A percentile compares a stretch with the other conserved stretches of the same genome.
Conservation (phyloP, 2,113 vertebrate species). For the Synodontis membranacea region DNA sequence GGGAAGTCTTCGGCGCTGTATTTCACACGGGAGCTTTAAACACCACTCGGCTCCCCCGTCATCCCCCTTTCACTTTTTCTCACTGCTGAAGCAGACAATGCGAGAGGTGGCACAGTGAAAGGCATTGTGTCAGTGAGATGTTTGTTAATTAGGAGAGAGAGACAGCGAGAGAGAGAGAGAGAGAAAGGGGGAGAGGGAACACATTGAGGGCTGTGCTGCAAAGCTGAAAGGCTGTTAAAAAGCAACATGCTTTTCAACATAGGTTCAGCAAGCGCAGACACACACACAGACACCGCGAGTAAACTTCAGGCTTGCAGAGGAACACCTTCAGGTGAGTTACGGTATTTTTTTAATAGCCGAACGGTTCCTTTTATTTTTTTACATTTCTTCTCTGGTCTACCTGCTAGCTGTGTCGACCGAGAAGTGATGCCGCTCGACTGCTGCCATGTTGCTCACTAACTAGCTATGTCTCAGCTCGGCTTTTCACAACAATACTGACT, state of each 20-base stretch:
- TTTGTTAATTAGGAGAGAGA: constrained; percentile 52
- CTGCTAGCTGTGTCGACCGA: no score
- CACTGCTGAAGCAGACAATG: constrained; percentile 64
- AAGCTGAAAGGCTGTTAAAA: constrained; percentile 2
- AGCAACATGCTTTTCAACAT: background rate
- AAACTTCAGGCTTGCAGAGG: background rate
- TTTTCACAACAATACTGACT: no score
- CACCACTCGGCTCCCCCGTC: background rate
- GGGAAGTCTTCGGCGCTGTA: background rate
- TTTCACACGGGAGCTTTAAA: constrained; percentile 19
- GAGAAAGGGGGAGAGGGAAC: background rate
- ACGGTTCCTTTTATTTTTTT: background rate
- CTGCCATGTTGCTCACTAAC: no score
- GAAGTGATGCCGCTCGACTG: no score
- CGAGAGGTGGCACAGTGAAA: constrained; percentile 51
- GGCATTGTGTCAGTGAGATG: constrained; percentile 54
- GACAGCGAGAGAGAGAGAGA: constrained; percentile 35
- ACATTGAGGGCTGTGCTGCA: background rate
- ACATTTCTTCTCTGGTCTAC: background rate
- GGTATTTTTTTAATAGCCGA: background rate
- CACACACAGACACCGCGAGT: background rate
- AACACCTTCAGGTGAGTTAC: background rate
- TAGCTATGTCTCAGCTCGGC: no score
- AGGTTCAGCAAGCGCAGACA: background rate
- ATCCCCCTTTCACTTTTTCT: constrained; percentile 44